These are phyloP conservation scores for Thamnophis sirtalis DNA, from an alignment of 2,113 vertebrate species.

Conservation along the genomic window DNA sequence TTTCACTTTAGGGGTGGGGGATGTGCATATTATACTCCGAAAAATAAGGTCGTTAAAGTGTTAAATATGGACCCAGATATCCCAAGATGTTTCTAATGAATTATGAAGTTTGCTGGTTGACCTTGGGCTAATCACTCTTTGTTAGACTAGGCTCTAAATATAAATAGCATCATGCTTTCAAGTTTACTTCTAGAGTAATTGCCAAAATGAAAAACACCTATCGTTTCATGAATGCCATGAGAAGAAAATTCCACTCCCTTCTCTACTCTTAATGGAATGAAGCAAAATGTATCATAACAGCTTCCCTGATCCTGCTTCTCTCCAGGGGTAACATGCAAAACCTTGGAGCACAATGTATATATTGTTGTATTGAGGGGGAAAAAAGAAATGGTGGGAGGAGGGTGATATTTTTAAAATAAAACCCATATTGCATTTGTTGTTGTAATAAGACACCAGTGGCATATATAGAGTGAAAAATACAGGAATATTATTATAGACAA, in stretches of 20 bases:
- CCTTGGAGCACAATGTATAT: background rate
- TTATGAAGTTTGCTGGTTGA: background rate
- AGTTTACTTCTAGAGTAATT: background rate
- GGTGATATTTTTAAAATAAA: background rate
- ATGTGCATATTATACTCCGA: no score
- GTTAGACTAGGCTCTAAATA: background rate
- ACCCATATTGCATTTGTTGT: fast-evolving
- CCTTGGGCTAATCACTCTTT: background rate
- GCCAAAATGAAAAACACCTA: background rate
- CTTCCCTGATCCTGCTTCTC: background rate
- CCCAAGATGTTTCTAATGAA: background rate
- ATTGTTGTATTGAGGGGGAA: background rate
- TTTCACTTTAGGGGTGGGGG: no score
- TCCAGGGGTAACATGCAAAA: background rate
- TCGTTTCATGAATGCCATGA: no score
- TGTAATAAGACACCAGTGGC: background rate
- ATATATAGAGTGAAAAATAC: background rate
- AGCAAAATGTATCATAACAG: background rate
- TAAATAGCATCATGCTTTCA: background rate
- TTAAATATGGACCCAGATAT: background rate
- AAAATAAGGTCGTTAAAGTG: background rate
- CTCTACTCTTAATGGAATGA: background rate
- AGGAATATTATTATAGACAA: background rate
- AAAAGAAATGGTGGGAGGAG: background rate
- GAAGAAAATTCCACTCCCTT: background rate